Evolutionary conservation across 2,888 invertebrate species (phyloP), one percentile per base, ranked within the genome.

Genomic region (Ophioninae sp.): DNA sequence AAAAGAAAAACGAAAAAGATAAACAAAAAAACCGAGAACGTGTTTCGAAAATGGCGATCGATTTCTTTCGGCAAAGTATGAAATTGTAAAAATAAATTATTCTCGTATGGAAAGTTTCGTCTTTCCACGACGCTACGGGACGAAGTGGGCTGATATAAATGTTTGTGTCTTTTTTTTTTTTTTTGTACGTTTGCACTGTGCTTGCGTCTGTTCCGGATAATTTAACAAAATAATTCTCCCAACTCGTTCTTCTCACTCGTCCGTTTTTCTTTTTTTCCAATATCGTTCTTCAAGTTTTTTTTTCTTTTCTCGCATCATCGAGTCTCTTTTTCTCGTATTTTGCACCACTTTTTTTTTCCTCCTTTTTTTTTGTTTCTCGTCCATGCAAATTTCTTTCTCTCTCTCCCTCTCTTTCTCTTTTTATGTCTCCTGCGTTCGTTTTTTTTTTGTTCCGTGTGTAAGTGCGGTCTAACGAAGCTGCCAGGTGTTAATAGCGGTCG

Each of bases 51-150:
- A 37, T 41, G 68, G 51, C 51, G 65, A 65, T 39, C 59, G 59
- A 64, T 65, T 68, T 51, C 30, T 44, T 61, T 61, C 77, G 39
- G 51, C 78, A 64, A 10, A 67, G 85, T 90, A 89, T 88, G 90
- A 90, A 90, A 90, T 89, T 90, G 89, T 85, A 90, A 90, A 90
- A 90, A 90, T 90, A 90, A 87, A 84, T 86, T 88, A 81, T 87
- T 87, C 86, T 85, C 85, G 83, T 69, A 41, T 58, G 20, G 51
- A 64, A 64, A 7, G 41, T 39, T 30, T 17, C 7, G 10, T 59
- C 59, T 61, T 23, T 59, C 68, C 44, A n/a, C 44, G 6, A 23
- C 6, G 39, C 10, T 22, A 71, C 44, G 67, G 56, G 39, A 59
- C 61, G 17, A 61, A 37, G 41, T 63, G 63, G 41, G 73, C 61